Evolutionary conservation across 2,113 vertebrate species (phyloP).

Genomic region (Artemisiospiza belli): DNA sequence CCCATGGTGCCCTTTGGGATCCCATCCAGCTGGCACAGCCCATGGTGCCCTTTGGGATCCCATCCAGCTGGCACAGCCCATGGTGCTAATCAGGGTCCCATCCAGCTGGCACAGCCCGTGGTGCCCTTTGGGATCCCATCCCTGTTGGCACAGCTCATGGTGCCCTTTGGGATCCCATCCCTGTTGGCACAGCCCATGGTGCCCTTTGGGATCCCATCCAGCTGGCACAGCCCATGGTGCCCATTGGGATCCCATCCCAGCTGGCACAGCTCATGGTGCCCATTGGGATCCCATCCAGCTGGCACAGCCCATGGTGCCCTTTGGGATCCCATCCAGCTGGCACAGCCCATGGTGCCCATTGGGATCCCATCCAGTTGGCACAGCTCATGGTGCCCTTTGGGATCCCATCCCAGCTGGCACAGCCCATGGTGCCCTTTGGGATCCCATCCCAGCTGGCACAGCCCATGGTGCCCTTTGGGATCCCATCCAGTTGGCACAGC

Average conservation of each 20-base stretch:
- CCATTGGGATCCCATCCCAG: not conserved
- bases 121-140: fast-evolving
- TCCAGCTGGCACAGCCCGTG: fast-evolving
- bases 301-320: too few relatives aligned
- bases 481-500: fast-evolving
- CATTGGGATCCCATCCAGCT: too few relatives aligned
- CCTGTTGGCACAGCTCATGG: fast-evolving
- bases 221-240: fast-evolving
- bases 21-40: not conserved
- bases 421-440: not conserved
- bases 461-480: too few relatives aligned
- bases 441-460: too few relatives aligned
- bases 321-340: fast-evolving
- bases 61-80: fast-evolving
- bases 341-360: fast-evolving
- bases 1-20: not conserved
- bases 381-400: too few relatives aligned
- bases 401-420: not conserved
- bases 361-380: not conserved
- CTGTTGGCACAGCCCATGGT: fast-evolving
- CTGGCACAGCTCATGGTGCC: fast-evolving
- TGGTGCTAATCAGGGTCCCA: fast-evolving
- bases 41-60: not conserved
- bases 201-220: too few relatives aligned
- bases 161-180: too few relatives aligned